Base-by-base conservation (phyloP, 2,113 vertebrate species). In the Atractosteus spatula region DNA sequence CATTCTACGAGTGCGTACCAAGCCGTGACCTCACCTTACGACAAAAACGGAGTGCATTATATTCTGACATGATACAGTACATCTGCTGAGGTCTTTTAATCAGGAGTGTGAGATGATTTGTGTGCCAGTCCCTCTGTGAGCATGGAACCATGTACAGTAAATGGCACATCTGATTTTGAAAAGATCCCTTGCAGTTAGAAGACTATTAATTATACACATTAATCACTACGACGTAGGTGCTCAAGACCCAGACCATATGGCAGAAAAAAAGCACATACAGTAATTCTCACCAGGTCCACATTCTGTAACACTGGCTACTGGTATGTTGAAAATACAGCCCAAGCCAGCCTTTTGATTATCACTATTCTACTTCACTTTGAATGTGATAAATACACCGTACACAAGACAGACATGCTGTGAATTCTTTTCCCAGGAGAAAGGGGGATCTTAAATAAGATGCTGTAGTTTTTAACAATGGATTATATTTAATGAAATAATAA, bases 31-130 rank as follows among this genome's bases (percentile, higher is more conserved):
- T 88, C 86, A 83, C 80, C 84, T 78, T 61, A 29, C 81, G 87
- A 86, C 88, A 84, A 82, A 86, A 29, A 83, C 7, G 70, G 74
- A 80, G 85, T 78, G 79, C 79, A 84, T 84, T 83, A 84, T 82
- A 76, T 71, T 55, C 61, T 90, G 91, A 94, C 85, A 87, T 2
- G 82, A 82, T 87, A 78, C 91, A 93, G 82, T 86, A 78, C 91
- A 91, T 88, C 88, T 92, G 90, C 87, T 83, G 83, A 55, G 62
- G 57, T 80, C 80, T 79, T 80, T 76, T 85, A 82, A 71, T 72
- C 79, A 81, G 84, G 80, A 85, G 78, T 80, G 82, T 83, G 82
- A 86, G 84, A 81, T 70, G 62, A 85, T 82, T 81, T 80, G 85
- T 83, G 81, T 83, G 85, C 82, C 86, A 84, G 79, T 79, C 76